Evolutionary conservation across 2,888 invertebrate genomes (phyloP).

Genomic region (Eulithis testata): DNA sequence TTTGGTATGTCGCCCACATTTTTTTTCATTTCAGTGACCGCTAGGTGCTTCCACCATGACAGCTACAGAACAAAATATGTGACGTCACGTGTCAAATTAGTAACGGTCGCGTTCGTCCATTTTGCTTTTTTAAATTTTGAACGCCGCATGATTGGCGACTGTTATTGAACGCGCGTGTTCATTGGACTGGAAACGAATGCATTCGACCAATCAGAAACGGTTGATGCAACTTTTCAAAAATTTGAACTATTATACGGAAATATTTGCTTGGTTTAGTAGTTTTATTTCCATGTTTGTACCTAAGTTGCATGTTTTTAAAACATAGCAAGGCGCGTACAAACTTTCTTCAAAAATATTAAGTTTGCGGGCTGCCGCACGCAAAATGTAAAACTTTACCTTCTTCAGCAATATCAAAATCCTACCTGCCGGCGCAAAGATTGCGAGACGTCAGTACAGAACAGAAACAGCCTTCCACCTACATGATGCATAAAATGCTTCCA

Average conservation of each 20-base stretch:
- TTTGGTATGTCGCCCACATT: too few relatives aligned
- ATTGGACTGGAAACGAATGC: slow-evolving; percentile 59
- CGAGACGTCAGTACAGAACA: neutral
- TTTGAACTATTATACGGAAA: slow-evolving; percentile 16
- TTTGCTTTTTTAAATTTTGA: slow-evolving; percentile 78
- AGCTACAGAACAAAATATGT: slow-evolving; percentile 67
- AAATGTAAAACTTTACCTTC: slow-evolving; percentile 71
- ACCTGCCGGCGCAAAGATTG: slow-evolving; percentile 50
- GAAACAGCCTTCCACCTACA: neutral
- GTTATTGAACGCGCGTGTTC: slow-evolving; percentile 66
- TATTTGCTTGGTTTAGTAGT: neutral
- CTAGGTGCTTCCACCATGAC: slow-evolving; percentile 43
- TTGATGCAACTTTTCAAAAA: slow-evolving; percentile 40
- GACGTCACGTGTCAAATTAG: slow-evolving; percentile 80
- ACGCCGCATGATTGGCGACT: slow-evolving; percentile 74
- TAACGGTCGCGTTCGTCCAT: slow-evolving; percentile 72
- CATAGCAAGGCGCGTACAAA: slow-evolving; percentile 6
- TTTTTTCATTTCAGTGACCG: slow-evolving; percentile 54
- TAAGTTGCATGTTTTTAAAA: slow-evolving; percentile 1
- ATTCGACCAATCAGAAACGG: slow-evolving; percentile 56
- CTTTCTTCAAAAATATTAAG: slow-evolving; percentile 34
- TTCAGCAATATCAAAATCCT: slow-evolving; percentile 65
- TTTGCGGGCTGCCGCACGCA: slow-evolving; percentile 55
- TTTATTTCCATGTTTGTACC: neutral
- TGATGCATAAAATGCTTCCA: neutral